Evolutionary conservation across 2,797 vertebrate genomes (phyloP).

Genomic region (Chelon labrosus): DNA sequence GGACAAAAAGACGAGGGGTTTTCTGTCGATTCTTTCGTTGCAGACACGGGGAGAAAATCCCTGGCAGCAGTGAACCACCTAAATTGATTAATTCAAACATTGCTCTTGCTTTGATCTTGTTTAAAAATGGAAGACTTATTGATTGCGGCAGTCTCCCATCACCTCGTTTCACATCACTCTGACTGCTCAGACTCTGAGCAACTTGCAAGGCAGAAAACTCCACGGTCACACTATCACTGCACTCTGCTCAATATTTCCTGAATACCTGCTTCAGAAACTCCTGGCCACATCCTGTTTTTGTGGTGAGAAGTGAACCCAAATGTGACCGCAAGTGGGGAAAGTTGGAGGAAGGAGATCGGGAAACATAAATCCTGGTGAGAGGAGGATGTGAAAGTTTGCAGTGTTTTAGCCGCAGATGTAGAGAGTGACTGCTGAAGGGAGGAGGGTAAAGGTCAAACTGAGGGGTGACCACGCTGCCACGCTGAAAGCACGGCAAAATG

Average conservation of each 20-base stretch:
- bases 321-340: neutral
- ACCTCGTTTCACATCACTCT: neutral
- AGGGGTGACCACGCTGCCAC: neutral
- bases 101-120: neutral
- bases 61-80: neutral
- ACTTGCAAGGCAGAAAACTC: neutral
- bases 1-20: neutral
- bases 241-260: neutral
- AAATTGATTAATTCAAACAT: neutral
- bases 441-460: constrained; percentile 19
- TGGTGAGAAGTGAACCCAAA: constrained; percentile 7
- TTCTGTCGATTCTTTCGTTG: neutral
- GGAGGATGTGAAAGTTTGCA: constrained; percentile 16
- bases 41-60: neutral
- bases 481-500: neutral
- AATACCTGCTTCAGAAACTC: constrained; percentile 4
- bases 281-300: constrained; percentile 12
- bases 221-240: neutral
- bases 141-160: neutral
- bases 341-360: neutral
- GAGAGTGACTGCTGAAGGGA: neutral
- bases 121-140: neutral
- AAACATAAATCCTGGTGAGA: constrained; percentile 6
- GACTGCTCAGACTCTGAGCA: neutral
- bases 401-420: constrained; percentile 4